These are phyloP conservation scores for Saguinus midas DNA, from an alignment of 2,113 vertebrate species.

Conservation along the genomic window DNA sequence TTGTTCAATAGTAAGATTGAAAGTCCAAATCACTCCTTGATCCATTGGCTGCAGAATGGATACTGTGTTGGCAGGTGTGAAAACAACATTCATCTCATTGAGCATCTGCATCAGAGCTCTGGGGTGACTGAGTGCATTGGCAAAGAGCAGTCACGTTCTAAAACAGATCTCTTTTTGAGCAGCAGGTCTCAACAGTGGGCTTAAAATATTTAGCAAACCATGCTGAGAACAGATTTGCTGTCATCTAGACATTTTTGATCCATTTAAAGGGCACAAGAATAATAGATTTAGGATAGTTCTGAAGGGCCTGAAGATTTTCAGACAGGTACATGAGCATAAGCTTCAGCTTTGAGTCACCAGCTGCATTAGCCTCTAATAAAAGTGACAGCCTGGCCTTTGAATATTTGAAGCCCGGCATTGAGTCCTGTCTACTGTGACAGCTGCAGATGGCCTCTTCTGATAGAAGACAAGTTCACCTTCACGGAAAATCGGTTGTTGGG, in stretches of 20 bases:
- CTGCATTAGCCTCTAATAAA: neutral
- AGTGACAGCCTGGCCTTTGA: neutral
- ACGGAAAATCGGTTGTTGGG: neutral
- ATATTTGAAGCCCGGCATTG: neutral
- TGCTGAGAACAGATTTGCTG: neutral
- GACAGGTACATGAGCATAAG: neutral
- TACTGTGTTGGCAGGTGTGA: neutral
- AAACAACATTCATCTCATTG: neutral
- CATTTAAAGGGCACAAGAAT: neutral
- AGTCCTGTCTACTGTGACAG: neutral
- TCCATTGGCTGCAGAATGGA: neutral
- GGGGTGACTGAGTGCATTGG: neutral
- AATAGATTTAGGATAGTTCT: neutral
- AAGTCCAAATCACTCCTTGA: neutral
- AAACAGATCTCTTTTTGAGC: neutral
- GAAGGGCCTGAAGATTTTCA: neutral
- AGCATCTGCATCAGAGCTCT: neutral
- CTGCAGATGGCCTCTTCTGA: neutral
- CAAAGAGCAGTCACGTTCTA: too few species aligned
- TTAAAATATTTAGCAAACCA: neutral
- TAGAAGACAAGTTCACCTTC: neutral
- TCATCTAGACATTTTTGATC: neutral
- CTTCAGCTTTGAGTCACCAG: neutral
- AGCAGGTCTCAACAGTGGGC: neutral
- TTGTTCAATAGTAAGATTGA: neutral